phyloP scores from a whole-genome alignment of 1,140 invertebrate genomes.

The Diorhabda sublineata region DNA sequence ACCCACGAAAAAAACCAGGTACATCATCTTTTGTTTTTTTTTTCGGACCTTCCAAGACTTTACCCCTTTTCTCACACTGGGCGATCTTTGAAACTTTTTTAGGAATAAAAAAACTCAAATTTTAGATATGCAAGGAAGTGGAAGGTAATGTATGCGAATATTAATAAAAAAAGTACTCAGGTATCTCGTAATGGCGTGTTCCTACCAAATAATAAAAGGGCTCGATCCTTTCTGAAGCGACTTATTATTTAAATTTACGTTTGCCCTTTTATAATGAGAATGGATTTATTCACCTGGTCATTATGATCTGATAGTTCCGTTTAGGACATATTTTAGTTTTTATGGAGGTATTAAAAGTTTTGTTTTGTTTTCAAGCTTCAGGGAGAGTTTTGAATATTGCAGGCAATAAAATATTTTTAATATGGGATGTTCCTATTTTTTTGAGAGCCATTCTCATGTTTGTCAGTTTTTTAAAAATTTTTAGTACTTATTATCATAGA shows the following conservation, averaged over 20 bases:
- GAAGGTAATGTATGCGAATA: constrained; percentile 10
- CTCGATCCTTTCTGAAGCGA: too few relatives aligned
- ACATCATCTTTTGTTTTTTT: constrained; percentile 37
- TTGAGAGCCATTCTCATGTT: too few relatives aligned
- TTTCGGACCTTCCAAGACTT: constrained; percentile 28
- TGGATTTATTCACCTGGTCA: neutral
- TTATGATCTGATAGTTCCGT: neutral
- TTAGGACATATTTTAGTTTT: too few relatives aligned
- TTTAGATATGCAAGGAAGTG: constrained; percentile 34
- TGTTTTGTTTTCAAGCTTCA: too few relatives aligned
- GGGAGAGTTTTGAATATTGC: too few relatives aligned
- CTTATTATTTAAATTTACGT: neutral
- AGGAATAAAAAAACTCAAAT: constrained; percentile 31
- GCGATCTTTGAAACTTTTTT: constrained; percentile 29
- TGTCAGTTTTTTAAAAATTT: too few relatives aligned
- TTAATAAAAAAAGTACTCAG: constrained; percentile 30
- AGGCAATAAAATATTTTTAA: too few relatives aligned
- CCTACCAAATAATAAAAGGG: too few relatives aligned
- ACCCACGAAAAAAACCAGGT: constrained; percentile 42
- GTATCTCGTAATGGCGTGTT: constrained; percentile 9
- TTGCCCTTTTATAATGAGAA: neutral
- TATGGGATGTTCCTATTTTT: too few relatives aligned
- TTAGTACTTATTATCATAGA: too few relatives aligned
- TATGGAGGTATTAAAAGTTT: too few relatives aligned
- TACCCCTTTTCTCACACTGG: constrained; percentile 39